Evolutionary conservation across 2,797 vertebrate species (phyloP).

Genomic region (Holocentrus rufus): DNA sequence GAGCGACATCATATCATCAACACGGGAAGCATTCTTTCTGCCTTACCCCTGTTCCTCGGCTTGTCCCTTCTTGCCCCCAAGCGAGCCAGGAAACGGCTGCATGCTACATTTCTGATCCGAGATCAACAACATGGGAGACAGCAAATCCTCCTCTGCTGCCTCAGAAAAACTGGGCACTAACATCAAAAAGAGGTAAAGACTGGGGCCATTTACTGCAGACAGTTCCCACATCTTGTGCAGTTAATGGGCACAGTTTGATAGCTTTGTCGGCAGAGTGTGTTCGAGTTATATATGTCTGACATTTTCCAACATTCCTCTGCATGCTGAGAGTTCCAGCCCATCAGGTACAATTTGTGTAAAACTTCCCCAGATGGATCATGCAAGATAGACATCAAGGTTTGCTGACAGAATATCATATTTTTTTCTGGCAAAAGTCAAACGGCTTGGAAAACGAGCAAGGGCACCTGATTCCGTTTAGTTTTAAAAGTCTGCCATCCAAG

Average conservation of each 20-base stretch:
- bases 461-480: slow-evolving; percentile 67
- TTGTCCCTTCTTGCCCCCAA: slow-evolving; percentile 79
- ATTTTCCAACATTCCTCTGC: slow-evolving; percentile 17
- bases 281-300: slow-evolving; percentile 12
- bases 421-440: slow-evolving; percentile 40
- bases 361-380: slow-evolving; percentile 22
- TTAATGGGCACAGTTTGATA: slow-evolving; percentile 14
- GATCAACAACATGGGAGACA: slow-evolving; percentile 54
- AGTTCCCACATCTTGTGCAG: slow-evolving; percentile 4
- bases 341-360: slow-evolving; percentile 24
- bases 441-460: slow-evolving; percentile 10
- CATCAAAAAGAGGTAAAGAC: slow-evolving; percentile 25
- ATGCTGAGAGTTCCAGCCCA: neutral
- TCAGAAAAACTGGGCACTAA: slow-evolving; percentile 39
- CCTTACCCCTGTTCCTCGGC: slow-evolving; percentile 65
- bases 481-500: slow-evolving; percentile 50
- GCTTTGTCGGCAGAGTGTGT: slow-evolving; percentile 1
- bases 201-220: slow-evolving; percentile 12
- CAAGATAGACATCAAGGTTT: slow-evolving; percentile 29
- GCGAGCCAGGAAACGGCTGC: slow-evolving; percentile 67
- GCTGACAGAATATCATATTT: slow-evolving; percentile 10
- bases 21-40: slow-evolving; percentile 70
- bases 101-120: slow-evolving; percentile 62
- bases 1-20: slow-evolving; percentile 64
- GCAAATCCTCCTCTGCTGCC: slow-evolving; percentile 22